Base-by-base conservation (phyloP, 2,113 vertebrate species). In the Clupea harengus region DNA sequence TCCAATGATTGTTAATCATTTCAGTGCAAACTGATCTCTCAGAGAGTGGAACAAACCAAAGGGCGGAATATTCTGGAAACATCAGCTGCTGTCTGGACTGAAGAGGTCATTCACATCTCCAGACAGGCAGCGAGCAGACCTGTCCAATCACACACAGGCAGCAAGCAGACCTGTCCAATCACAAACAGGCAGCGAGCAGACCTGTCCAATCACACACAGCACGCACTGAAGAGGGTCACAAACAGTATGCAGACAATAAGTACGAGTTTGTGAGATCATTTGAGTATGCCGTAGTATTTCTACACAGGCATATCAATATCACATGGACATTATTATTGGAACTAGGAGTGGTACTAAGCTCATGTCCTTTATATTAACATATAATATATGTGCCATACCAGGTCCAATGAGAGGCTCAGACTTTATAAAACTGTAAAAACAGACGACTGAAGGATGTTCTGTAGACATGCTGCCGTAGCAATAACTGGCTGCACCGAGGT, bases 221-320 rank as follows among this genome's bases (percentile, higher is more conserved):
- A 67, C 60, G 25, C 60, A n/a, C 57, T 25, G 25, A 25, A 72
- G n/a, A 72, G 64, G 85, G 88, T 86, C 82, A 87, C 60, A 78
- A 84, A 87, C 86, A 81, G 88, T 67, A 83, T 84, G 87, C 28
- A 28, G 7, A 11, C n/a, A 25, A 8, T 28, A 32, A 28, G n/a
- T 25, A 72, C 13, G 25, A 32, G 25, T 72, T 13, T 72, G 64
- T 32, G 25, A 64, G 60, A 32, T 72, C n/a, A 32, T 39, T 39
- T 39, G 39, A 39, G 39, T 10, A 32, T 3, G n/a, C 60, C 60
- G 60, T 64, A 72, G 64, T 11, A 72, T 72, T 72, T 13, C 13
- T 54, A 17, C 4, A 54, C 3, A 54, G 17, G 15, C 52, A 54
- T 18, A 15, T 54, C 52, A 54, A 54, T 54, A 18, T 54, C 64